phyloP scores from a whole-genome alignment of 1,140 invertebrate genomes.

The Sinonovacula constricta region DNA sequence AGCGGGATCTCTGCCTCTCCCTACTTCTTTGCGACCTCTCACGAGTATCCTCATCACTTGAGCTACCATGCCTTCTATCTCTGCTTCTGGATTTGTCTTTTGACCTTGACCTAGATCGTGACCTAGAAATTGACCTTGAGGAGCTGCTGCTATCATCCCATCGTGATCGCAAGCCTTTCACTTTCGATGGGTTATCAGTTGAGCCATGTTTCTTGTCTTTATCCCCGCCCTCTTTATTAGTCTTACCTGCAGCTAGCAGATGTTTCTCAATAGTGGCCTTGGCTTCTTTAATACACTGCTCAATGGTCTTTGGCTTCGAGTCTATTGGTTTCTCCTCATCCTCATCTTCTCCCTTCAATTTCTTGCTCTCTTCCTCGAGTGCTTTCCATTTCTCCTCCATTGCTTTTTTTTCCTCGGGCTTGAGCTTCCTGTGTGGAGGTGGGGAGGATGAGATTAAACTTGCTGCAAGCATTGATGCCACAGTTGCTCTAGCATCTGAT shows the following conservation, averaged over 20 bases:
- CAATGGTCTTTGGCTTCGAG: neutral
- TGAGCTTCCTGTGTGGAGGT: slow-evolving; percentile 37
- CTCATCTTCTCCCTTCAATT: slow-evolving; percentile 3
- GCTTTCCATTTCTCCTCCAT: slow-evolving; percentile 38
- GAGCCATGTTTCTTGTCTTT: slow-evolving; percentile 19
- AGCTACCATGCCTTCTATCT: neutral
- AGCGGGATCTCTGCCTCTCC: neutral
- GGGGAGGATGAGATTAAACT: slow-evolving; percentile 32
- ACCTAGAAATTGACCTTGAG: neutral
- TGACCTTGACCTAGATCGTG: slow-evolving; percentile 18
- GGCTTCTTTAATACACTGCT: neutral
- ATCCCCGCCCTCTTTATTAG: neutral
- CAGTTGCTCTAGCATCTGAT: neutral
- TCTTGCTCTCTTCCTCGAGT: slow-evolving; percentile 9
- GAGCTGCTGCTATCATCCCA: slow-evolving; percentile 31
- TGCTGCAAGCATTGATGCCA: slow-evolving; percentile 12
- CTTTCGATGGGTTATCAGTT: too few species aligned
- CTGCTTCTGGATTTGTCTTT: slow-evolving; percentile 7
- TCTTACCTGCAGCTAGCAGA: too few species aligned
- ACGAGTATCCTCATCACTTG: neutral
- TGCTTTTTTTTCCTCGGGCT: slow-evolving; percentile 35
- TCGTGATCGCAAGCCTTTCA: slow-evolving; percentile 18
- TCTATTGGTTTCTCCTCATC: neutral
- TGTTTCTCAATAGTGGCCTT: neutral
- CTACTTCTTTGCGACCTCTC: neutral